A percentile compares a stretch with the other conserved stretches of the same genome.
These are phyloP conservation scores for Electrophaes corylata DNA, from an alignment of 2,888 invertebrate genomes.

Conservation along the genomic window DNA sequence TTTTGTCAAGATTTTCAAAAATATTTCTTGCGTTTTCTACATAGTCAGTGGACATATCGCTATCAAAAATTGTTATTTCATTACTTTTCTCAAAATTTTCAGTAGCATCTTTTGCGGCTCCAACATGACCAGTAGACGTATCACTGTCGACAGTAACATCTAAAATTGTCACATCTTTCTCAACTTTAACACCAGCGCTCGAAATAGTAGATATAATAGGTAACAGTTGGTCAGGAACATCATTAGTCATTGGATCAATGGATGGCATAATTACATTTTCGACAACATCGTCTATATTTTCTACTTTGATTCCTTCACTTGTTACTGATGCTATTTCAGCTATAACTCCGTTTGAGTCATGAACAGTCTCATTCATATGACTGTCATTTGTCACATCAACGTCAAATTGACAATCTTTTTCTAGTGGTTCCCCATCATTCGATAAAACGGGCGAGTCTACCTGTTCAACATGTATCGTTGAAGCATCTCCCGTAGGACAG, in stretches of 20 bases:
- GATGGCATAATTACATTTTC: not conserved
- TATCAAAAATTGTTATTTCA: no score
- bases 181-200: constrained; percentile 13
- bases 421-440: not conserved
- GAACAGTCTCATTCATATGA: not conserved
- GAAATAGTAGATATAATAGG: constrained; percentile 28
- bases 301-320: constrained; percentile 21
- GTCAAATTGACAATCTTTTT: constrained; percentile 1
- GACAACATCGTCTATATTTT: constrained; percentile 17
- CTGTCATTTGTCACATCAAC: not conserved
- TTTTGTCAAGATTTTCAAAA: not conserved
- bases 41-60: no score
- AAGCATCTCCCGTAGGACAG: not conserved
- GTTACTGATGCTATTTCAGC: constrained; percentile 19
- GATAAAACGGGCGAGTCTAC: not conserved
- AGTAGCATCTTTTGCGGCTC: not conserved
- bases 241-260: not conserved
- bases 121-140: not conserved
- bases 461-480: not conserved
- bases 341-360: constrained; percentile 1
- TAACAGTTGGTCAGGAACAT: constrained; percentile 1
- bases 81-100: no score
- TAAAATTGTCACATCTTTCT: constrained; percentile 6
- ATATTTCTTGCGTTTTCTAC: no score
- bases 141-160: not conserved